Base-by-base conservation (phyloP, 2,797 vertebrate species). In the Apogon talboti region DNA sequence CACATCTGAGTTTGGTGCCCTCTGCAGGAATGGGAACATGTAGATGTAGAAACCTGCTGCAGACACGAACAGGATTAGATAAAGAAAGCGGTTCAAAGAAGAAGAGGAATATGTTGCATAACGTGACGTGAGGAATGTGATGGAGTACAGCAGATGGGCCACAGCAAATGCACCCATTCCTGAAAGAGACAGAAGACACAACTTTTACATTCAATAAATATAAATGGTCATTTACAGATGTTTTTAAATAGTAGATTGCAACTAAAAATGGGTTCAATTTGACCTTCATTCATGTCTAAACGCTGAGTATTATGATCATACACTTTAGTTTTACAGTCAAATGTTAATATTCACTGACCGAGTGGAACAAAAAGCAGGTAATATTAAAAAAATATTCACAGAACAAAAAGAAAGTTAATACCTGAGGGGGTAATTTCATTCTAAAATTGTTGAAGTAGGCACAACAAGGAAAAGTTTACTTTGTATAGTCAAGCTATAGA, bases 151-250 rank as follows among this genome's bases (percentile, higher is more conserved):
- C 48, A 95, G 82, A 78, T 96, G 96, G 46, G 95, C 95, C 40
- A 75, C 8, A 2, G 91, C 92, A 24, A 98, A 97, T 18, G 91
- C 93, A 1, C 61, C 91, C 93, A 95, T 91, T 35, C 96, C 96
- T 98, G 77, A 18, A 84, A 89, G 4, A 73, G n/a, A 74, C 24
- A 28, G 24, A 28, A 28, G 24, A 28, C 24, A 28, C 24, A 28
- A 28, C 4, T 13, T 21, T 18, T n/a, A 60, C 12, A 48, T 19
- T 33, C 7, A n/a, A 9, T 11, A 13, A 48, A 46, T 18, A 9
- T 28, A 28, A 28, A 28, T 5, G 6, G 24, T 28, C 24, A 28
- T 28, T 28, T 28, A 3, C 24, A 2, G 24, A 28, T 28, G 4
- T 28, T 28, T 28, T 28, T 28, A 28, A 28, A 28, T 28, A 5